These are phyloP conservation scores for Hedya salicella DNA, from an alignment of 2,888 invertebrate species.

Conservation along the genomic window DNA sequence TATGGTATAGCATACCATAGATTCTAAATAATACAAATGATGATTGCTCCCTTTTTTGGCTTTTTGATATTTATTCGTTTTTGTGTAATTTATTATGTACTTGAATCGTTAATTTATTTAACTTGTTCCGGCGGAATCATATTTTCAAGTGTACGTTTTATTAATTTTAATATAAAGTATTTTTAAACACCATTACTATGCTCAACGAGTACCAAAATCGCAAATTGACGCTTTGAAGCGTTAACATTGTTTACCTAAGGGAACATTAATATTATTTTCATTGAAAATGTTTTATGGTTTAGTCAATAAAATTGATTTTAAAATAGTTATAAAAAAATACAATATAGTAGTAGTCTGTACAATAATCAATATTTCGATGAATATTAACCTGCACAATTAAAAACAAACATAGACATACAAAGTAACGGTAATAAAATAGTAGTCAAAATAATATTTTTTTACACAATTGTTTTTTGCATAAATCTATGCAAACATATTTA, in stretches of 20 bases:
- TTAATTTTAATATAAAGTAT: not conserved
- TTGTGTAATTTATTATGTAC: not conserved
- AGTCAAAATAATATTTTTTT: too few relatives aligned
- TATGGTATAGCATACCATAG: not conserved
- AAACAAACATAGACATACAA: too few relatives aligned
- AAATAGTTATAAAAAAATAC: too few relatives aligned
- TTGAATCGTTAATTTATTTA: not conserved
- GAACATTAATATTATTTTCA: not conserved
- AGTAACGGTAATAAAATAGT: too few relatives aligned
- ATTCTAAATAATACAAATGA: not conserved
- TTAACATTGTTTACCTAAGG: not conserved
- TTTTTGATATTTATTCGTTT: not conserved
- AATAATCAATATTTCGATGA: too few relatives aligned
- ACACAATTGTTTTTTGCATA: too few relatives aligned
- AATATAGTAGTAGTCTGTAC: too few relatives aligned
- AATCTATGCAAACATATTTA: too few relatives aligned
- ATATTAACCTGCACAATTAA: too few relatives aligned
- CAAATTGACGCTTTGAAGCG: constrained; percentile 5
- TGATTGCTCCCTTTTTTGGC: not conserved
- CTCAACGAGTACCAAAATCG: not conserved
- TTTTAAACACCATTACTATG: not conserved
- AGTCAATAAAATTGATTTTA: too few relatives aligned
- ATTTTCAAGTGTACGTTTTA: not conserved
- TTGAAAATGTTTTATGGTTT: not conserved
- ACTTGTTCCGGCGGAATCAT: not conserved